These are phyloP conservation scores for Sebastes umbrosus DNA, from an alignment of 2,797 vertebrate genomes.

Conservation along the genomic window DNA sequence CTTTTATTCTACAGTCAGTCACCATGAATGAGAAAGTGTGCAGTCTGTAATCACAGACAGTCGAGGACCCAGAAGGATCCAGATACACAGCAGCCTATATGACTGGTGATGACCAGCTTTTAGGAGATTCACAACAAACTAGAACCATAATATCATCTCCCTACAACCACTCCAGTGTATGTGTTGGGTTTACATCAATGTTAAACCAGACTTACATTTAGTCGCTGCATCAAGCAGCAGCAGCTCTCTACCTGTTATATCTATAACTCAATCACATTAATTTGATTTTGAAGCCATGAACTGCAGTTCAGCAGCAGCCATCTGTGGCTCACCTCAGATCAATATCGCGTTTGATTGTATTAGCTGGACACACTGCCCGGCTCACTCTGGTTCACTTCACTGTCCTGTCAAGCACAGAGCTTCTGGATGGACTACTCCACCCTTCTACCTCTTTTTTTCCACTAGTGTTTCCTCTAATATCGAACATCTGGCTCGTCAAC, in stretches of 20 bases:
- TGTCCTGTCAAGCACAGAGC: constrained; percentile 9
- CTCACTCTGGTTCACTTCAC: constrained; percentile 29
- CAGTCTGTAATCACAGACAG: background rate
- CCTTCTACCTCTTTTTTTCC: constrained; percentile 37
- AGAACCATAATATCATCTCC: background rate
- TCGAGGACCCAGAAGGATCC: background rate
- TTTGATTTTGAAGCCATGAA: constrained; percentile 54
- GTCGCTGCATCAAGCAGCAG: constrained; percentile 28
- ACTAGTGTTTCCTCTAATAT: background rate
- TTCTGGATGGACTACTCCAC: constrained; percentile 10
- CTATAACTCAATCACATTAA: constrained; percentile 62
- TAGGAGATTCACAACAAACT: background rate
- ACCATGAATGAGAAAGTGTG: background rate
- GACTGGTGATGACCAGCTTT: background rate
- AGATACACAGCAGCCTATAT: background rate
- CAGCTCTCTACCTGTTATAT: constrained; percentile 37
- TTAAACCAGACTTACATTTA: constrained; percentile 12
- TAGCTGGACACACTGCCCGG: constrained; percentile 40
- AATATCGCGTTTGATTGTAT: constrained; percentile 59
- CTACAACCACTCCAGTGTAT: background rate
- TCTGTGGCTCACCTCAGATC: constrained; percentile 58
- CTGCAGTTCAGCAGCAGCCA: constrained; percentile 38
- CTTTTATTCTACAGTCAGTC: background rate
- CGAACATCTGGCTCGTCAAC: background rate
- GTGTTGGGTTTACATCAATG: background rate